These are phyloP conservation scores for Ashinkailepas kermadecensis DNA, from an alignment of 2,888 invertebrate species.

Conservation along the genomic window DNA sequence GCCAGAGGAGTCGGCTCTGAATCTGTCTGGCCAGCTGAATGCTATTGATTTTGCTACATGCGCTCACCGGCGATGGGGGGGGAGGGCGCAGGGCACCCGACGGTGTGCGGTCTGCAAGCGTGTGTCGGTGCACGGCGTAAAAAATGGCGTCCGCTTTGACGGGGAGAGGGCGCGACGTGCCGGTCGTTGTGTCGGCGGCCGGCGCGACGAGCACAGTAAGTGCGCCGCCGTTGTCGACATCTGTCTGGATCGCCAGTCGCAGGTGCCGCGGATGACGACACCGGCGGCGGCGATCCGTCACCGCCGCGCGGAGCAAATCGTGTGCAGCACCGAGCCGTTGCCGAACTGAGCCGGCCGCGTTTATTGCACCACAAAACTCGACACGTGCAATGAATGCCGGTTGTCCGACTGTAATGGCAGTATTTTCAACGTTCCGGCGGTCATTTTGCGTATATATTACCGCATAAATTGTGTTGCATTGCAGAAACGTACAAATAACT, in stretches of 20 bases:
- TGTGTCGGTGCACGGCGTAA: neutral
- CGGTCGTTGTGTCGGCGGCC: neutral
- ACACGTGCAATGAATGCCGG: too few relatives aligned
- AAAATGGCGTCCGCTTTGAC: neutral
- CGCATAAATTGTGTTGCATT: too few relatives aligned
- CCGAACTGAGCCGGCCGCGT: too few relatives aligned
- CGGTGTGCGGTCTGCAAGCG: neutral
- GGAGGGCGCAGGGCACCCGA: neutral
- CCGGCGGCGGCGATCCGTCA: too few relatives aligned
- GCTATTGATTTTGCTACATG: constrained; percentile 18
- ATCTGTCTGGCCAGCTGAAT: neutral
- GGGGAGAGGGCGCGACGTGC: neutral
- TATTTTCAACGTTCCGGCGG: too few relatives aligned
- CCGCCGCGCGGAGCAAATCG: too few relatives aligned
- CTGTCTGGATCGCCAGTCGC: neutral
- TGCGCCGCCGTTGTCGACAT: neutral
- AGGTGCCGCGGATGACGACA: neutral
- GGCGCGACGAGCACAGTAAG: neutral
- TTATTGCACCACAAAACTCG: too few relatives aligned
- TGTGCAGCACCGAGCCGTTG: too few relatives aligned
- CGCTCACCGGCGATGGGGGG: neutral
- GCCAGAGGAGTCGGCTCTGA: neutral
- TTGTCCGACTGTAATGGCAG: too few relatives aligned
- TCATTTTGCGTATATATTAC: too few relatives aligned
- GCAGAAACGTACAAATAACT: too few relatives aligned